Evolutionary conservation across 1,140 invertebrate species (phyloP).

Genomic region (Holcopasites calliopsidis): DNA sequence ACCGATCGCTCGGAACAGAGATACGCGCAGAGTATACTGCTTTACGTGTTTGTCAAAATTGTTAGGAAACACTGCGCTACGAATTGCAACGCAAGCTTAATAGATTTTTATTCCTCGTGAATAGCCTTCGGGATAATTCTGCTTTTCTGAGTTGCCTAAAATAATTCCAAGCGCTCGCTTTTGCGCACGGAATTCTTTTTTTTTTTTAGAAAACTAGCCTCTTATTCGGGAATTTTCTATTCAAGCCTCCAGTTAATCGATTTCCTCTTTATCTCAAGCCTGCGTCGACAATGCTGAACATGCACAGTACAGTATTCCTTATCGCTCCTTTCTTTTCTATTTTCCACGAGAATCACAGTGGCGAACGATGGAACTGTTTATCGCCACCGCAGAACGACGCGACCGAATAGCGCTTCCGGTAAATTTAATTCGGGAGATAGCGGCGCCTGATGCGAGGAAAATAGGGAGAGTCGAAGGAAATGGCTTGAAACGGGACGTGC

Average conservation of each 20-base stretch:
- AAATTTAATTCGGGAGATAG: constrained; percentile 25
- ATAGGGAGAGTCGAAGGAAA: not conserved
- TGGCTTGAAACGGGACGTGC: not conserved
- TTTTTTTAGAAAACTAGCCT: too few relatives aligned
- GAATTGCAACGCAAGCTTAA: too few relatives aligned
- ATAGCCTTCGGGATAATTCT: too few relatives aligned
- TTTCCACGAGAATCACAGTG: not conserved
- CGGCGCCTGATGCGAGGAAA: not conserved
- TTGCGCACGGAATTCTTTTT: too few relatives aligned
- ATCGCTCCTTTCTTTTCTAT: constrained; percentile 6
- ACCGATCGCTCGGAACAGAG: not conserved
- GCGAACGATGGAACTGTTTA: constrained; percentile 5
- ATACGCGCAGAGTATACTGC: too few relatives aligned
- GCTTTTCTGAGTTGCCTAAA: too few relatives aligned
- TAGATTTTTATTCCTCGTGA: too few relatives aligned
- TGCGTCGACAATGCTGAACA: constrained; percentile 22
- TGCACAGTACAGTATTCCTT: constrained; percentile 36
- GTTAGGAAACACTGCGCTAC: too few relatives aligned
- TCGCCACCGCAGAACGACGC: constrained; percentile 3
- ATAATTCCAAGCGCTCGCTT: too few relatives aligned
- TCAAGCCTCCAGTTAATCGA: constrained; percentile 57
- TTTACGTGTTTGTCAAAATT: not conserved
- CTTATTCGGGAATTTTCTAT: constrained; percentile 71
- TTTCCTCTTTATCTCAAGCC: constrained; percentile 12
- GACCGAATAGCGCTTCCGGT: constrained; percentile 13